Percentiles rank a stretch among this genome's conserved stretches.
Conservation (phyloP, 2,797 vertebrate species). For the Lacerta viridis region DNA sequence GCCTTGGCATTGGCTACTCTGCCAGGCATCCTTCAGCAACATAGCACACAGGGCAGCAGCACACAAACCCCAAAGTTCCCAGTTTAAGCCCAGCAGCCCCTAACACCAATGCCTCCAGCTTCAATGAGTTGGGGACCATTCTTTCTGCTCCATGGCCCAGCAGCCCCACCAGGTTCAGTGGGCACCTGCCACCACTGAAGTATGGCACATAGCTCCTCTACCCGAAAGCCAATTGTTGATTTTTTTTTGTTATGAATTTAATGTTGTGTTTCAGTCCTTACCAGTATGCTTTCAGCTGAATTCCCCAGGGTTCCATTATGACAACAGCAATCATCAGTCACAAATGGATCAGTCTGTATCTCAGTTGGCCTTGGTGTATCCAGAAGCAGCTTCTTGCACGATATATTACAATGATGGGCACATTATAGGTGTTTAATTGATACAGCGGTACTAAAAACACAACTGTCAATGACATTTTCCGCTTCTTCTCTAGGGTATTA, state of each 20-base stretch:
- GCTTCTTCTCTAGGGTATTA: conserved; percentile 30
- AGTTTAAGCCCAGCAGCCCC: too few relatives aligned
- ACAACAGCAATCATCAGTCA: conserved; percentile 8
- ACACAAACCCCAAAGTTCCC: too few relatives aligned
- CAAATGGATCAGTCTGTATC: background rate
- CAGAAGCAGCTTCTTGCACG: background rate
- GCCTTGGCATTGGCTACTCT: too few relatives aligned
- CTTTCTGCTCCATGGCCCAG: too few relatives aligned
- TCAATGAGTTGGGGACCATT: too few relatives aligned
- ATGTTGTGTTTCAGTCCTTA: background rate
- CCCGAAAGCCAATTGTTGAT: background rate
- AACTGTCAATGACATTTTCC: conserved; percentile 4
- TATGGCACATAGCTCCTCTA: background rate
- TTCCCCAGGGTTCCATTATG: conserved; percentile 26
- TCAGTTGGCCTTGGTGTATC: background rate
- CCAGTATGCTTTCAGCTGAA: background rate
- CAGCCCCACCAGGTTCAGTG: too few relatives aligned
- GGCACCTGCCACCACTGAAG: background rate
- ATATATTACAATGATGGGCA: background rate
- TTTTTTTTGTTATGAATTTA: background rate
- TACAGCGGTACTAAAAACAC: conserved; percentile 4
- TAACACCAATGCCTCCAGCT: too few relatives aligned
- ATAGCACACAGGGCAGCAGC: too few relatives aligned
- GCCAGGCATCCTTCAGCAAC: too few relatives aligned
- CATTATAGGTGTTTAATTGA: conserved; percentile 2